phyloP scores from a whole-genome alignment of 2,113 vertebrate genomes.

The Delphinus delphis region DNA sequence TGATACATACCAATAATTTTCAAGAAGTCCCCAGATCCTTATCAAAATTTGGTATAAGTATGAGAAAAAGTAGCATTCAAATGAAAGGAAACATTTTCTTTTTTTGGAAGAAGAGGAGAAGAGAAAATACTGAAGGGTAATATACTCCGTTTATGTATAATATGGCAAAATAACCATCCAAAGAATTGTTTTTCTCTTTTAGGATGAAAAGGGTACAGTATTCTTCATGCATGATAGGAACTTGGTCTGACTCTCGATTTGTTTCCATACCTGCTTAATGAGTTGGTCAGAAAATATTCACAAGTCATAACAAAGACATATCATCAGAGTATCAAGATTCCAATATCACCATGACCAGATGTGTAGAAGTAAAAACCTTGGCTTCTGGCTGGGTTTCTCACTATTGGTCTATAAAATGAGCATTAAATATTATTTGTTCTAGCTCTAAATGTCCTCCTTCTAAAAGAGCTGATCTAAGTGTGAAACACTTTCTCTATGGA shows the following conservation, averaged over 20 bases:
- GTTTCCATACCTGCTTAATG: constrained; percentile 53
- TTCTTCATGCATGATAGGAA: constrained; percentile 34
- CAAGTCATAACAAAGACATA: constrained; percentile 45
- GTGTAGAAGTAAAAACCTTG: constrained; percentile 40
- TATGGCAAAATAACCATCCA: constrained; percentile 6
- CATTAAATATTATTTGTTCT: constrained; percentile 66
- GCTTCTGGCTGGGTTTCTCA: constrained; percentile 49
- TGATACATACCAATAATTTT: background rate
- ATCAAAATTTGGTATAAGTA: constrained; percentile 31
- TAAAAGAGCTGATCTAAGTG: constrained; percentile 63
- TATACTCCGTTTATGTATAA: background rate
- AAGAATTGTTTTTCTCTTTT: constrained; percentile 59
- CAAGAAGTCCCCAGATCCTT: background rate
- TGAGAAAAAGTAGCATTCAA: background rate
- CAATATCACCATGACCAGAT: constrained; percentile 61
- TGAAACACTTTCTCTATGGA: constrained; percentile 50
- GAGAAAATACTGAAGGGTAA: background rate
- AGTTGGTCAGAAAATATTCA: constrained; percentile 58
- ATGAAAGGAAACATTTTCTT: background rate
- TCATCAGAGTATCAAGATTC: constrained; percentile 34
- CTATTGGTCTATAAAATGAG: constrained; percentile 48
- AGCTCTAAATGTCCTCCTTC: constrained; percentile 64
- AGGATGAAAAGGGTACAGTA: background rate
- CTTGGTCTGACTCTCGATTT: constrained; percentile 8
- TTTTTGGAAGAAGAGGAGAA: background rate